These are phyloP conservation scores for Drosophila quinaria DNA, from an alignment of 2,888 invertebrate species.

Conservation along the genomic window DNA sequence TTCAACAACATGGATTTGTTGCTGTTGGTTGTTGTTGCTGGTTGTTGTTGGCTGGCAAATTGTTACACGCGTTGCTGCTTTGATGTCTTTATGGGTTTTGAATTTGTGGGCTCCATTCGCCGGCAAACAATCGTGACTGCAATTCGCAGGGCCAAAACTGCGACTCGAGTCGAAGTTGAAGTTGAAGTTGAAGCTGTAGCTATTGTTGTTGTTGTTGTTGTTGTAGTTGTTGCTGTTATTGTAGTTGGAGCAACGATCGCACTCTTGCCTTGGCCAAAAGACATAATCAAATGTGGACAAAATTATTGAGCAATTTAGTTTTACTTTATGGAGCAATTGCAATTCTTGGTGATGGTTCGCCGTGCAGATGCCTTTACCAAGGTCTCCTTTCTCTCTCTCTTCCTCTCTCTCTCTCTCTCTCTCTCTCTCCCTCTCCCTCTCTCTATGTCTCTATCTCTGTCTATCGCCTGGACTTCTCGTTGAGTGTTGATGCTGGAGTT, in stretches of 20 bases:
- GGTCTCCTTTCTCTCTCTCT: not conserved
- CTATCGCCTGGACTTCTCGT: not conserved
- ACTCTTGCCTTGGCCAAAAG: slow-evolving; percentile 59
- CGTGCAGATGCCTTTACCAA: slow-evolving; percentile 22
- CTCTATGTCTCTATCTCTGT: not conserved
- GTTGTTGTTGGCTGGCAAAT: slow-evolving; percentile 74
- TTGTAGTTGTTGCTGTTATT: not conserved
- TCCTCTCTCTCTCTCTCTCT: not conserved
- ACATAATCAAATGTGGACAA: slow-evolving; percentile 82
- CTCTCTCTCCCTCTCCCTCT: not conserved
- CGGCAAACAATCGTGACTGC: slow-evolving; percentile 72
- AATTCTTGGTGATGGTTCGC: slow-evolving; percentile 41
- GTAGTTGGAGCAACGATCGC: not conserved
- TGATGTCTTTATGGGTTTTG: slow-evolving; percentile 81
- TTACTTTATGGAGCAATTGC: slow-evolving; percentile 83
- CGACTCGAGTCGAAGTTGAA: not conserved
- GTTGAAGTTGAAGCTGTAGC: slow-evolving; percentile 5
- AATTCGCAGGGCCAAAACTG: slow-evolving; percentile 61
- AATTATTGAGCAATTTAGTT: slow-evolving; percentile 84
- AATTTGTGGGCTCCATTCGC: slow-evolving; percentile 72
- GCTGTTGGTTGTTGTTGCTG: slow-evolving; percentile 22
- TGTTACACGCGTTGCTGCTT: slow-evolving; percentile 81
- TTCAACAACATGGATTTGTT: slow-evolving; percentile 51
- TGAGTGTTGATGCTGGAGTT: slow-evolving; percentile 28
- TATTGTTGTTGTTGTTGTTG: not conserved